A percentile compares a stretch with the other conserved stretches of the same genome.
phyloP scores from a whole-genome alignment of 1,140 invertebrate species.

The Drosophila ficusphila region DNA sequence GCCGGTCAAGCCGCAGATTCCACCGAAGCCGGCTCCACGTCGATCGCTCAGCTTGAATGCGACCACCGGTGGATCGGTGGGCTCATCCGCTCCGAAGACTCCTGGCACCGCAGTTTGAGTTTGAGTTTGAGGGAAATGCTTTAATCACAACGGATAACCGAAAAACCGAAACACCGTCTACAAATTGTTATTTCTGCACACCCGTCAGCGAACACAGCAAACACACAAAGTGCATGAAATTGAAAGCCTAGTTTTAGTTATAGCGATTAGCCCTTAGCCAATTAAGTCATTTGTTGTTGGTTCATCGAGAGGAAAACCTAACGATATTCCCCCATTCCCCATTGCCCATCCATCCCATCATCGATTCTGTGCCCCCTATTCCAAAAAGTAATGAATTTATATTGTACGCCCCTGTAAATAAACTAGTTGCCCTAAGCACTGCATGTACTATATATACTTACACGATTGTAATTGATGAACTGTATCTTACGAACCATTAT shows the following conservation, averaged over 20 bases:
- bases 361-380: constrained; percentile 3
- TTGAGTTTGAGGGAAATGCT: constrained; percentile 51
- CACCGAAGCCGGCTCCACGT: constrained; percentile 75
- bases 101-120: constrained; percentile 25
- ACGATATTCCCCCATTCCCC: constrained; percentile 58
- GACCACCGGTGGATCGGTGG: neutral
- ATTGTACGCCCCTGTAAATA: constrained; percentile 46
- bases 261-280: constrained; percentile 38
- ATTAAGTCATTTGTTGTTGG: constrained; percentile 76
- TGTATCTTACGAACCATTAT: constrained; percentile 51
- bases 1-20: constrained; percentile 61
- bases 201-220: constrained; percentile 53
- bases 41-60: constrained; percentile 47
- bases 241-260: constrained; percentile 56
- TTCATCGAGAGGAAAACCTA: constrained; percentile 61
- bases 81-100: constrained; percentile 19
- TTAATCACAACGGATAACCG: constrained; percentile 41
- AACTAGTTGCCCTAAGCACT: constrained; percentile 41
- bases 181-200: constrained; percentile 75
- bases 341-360: too few relatives aligned
- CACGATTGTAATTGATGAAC: constrained; percentile 38
- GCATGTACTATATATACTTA: constrained; percentile 46
- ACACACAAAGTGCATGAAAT: constrained; percentile 66
- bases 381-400: constrained; percentile 51
- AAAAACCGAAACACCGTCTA: too few relatives aligned